Evolutionary conservation across 1,140 invertebrate genomes (phyloP), one percentile per base, ranked within the genome.

Genomic region (Luehdorfia chinensis): DNA sequence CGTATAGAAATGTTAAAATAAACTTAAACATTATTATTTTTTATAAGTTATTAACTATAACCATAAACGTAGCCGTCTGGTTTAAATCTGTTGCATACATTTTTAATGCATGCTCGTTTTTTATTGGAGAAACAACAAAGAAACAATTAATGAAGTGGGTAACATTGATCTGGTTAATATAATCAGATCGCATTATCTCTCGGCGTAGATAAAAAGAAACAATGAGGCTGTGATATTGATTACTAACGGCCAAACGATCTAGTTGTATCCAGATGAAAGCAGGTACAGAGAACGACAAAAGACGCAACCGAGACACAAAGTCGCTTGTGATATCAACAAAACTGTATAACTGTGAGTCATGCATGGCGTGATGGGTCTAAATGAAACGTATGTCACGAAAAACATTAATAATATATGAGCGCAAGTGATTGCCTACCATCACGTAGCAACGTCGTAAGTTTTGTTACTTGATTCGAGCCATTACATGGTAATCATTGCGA

Each of bases 351-450:
- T 56, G 47, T 76, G 75, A 79, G 74, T 79, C 75, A 79, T 67
- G 66, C 63, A 65, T 75, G 66, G 71, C 72, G 57, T 75, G 74
- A 77, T 73, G 64, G 61, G 68, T 66, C 58, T 60, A 44, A 47
- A 59, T 66, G 69, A 67, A 76, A 72, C 59, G 60, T 63, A 76
- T 78, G 75, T 78, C 71, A 75, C 68, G 67, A 73, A 69, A 75
- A 63, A 71, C 59, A 61, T 68, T 70, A 68, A 66, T 65, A 5
- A n/a, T 31, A 56, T 66, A 49, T 47, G 21, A 59, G 31, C 41
- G 16, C 23, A 31, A 46, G 33, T 52, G 39, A 28, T 41, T 50
- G 12, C 47, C 39, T 48, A 39, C 49, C 49, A 50, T 61, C 64
- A 66, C 55, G 59, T 57, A 43, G 59, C 59, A 52, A 44, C 50